These are phyloP conservation scores for Leuciscus idus DNA, from an alignment of 2,113 vertebrate species.

Conservation along the genomic window DNA sequence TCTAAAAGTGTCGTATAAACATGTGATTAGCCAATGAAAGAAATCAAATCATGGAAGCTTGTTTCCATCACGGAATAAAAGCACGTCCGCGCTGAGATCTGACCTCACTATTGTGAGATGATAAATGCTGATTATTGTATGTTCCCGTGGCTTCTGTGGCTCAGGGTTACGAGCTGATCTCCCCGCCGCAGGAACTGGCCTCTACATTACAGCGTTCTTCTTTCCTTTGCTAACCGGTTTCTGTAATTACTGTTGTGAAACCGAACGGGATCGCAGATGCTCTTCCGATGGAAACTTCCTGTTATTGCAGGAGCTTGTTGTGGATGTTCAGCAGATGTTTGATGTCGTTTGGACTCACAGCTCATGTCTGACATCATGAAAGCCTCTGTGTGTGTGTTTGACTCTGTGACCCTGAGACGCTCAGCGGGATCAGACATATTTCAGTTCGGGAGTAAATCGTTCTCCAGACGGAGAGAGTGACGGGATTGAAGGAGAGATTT, in stretches of 20 bases:
- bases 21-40: neutral
- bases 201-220: constrained; percentile 62
- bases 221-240: constrained; percentile 61
- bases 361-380: constrained; percentile 44
- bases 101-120: too few species aligned
- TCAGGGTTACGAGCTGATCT: neutral
- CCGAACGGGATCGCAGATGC: constrained; percentile 61
- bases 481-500: too few species aligned
- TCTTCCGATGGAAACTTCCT: constrained; percentile 66
- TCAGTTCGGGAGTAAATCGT: neutral
- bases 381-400: constrained; percentile 42
- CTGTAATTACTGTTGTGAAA: constrained; percentile 58
- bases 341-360: constrained; percentile 60
- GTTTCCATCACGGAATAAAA: too few species aligned
- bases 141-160: neutral
- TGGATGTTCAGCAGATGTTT: constrained; percentile 64
- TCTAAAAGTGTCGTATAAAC: neutral
- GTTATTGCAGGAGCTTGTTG: constrained; percentile 66
- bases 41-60: neutral
- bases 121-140: too few species aligned
- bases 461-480: neutral
- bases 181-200: constrained; percentile 35
- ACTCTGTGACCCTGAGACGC: constrained; percentile 41
- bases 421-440: neutral
- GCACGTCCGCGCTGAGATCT: too few species aligned